Conservation (phyloP, 2,797 vertebrate species). For the Eulemur coronatus region DNA sequence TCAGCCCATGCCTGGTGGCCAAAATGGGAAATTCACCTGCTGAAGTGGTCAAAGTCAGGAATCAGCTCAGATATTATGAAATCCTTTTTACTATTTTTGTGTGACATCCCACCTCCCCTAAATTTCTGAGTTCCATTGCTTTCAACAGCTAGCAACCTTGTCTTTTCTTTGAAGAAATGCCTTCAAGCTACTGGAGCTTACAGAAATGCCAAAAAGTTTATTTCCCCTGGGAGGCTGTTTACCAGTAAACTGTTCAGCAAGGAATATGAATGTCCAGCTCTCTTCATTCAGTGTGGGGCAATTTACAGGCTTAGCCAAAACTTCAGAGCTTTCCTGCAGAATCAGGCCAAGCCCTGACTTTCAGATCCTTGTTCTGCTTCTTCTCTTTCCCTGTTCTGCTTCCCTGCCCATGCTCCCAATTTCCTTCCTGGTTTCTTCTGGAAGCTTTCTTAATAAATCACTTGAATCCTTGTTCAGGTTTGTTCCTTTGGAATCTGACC, state of each 20-base stretch:
- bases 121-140: background rate
- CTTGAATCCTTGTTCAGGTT: background rate
- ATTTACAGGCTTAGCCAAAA: background rate
- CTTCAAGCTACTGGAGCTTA: background rate
- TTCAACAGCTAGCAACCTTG: background rate
- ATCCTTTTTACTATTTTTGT: background rate
- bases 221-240: background rate
- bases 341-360: background rate
- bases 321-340: background rate
- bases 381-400: background rate
- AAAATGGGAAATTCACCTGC: background rate
- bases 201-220: background rate
- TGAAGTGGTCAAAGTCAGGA: background rate
- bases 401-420: rapidly evolving
- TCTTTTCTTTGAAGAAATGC: background rate
- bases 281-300: background rate
- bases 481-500: background rate
- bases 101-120: background rate
- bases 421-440: background rate
- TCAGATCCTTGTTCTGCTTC: background rate
- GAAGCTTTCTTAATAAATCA: background rate
- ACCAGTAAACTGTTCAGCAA: background rate
- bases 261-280: background rate
- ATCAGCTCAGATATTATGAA: background rate
- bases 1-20: background rate